phyloP scores from a whole-genome alignment of 2,797 vertebrate genomes.

The Pangasius mekongensis region DNA sequence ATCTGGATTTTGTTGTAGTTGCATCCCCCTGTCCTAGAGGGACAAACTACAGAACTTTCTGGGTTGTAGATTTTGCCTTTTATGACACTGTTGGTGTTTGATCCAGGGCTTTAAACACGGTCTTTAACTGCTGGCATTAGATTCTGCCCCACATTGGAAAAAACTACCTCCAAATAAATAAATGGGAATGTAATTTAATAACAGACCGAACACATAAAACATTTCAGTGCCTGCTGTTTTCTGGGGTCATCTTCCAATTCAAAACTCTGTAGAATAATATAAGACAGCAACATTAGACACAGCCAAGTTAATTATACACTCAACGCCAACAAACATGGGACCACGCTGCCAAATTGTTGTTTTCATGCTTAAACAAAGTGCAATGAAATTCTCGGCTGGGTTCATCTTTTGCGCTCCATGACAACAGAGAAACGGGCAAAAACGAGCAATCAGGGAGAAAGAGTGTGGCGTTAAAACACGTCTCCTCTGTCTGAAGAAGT shows the following conservation, averaged over 20 bases:
- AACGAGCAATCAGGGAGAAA: constrained; percentile 54
- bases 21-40: neutral
- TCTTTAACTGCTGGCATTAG: neutral
- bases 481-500: constrained; percentile 57
- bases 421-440: constrained; percentile 38
- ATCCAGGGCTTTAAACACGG: neutral
- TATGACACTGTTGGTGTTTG: neutral
- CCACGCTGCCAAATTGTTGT: constrained; percentile 44
- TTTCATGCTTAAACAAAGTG: constrained; percentile 48
- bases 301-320: constrained; percentile 47
- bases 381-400: constrained; percentile 68
- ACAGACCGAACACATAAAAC: neutral
- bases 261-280: constrained; percentile 37
- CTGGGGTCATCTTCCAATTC: constrained; percentile 16
- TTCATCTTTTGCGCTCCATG: constrained; percentile 66
- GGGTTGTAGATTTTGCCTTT: neutral
- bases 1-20: neutral
- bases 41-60: neutral
- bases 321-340: constrained; percentile 40
- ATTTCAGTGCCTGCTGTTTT: neutral
- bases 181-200: constrained; percentile 15
- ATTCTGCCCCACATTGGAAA: neutral
- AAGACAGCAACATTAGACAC: constrained; percentile 15
- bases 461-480: constrained; percentile 72
- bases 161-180: neutral